Conservation (phyloP, 2,888 invertebrate genomes). For the Nemoura dubitans region DNA sequence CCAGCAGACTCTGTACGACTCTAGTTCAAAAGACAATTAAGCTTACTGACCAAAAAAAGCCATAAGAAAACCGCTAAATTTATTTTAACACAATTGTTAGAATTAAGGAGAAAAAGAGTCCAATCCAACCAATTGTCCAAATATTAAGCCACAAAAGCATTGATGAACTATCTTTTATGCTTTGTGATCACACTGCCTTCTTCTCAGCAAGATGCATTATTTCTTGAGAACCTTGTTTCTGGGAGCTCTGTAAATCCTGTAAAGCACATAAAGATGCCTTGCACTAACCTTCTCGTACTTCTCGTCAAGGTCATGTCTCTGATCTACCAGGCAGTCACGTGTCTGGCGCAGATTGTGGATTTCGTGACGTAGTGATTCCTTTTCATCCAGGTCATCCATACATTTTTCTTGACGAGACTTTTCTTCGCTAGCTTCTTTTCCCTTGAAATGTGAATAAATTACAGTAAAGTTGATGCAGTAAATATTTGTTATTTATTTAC, state of each 20-base stretch:
- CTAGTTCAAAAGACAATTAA: no score
- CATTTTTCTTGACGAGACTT: conserved; percentile 50
- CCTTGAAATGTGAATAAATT: background rate
- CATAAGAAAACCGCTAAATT: background rate
- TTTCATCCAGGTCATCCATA: conserved; percentile 66
- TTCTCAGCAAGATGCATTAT: background rate
- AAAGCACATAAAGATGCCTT: background rate
- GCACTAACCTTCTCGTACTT: conserved; percentile 69
- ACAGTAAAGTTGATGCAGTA: no score
- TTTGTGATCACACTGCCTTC: no score
- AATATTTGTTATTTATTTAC: no score
- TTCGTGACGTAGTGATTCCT: conserved; percentile 77
- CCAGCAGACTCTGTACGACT: no score
- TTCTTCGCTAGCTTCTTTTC: background rate
- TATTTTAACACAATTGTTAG: background rate
- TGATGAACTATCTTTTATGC: no score
- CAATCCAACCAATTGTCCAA: no score
- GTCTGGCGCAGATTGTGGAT: conserved; percentile 82
- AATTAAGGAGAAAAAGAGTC: no score
- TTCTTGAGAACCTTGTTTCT: background rate
- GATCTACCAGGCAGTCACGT: conserved; percentile 79
- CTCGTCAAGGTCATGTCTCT: conserved; percentile 76
- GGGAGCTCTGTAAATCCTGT: background rate
- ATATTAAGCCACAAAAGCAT: no score
- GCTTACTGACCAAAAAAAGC: no score